phyloP scores from a whole-genome alignment of 2,797 vertebrate species.

The Notoglanidium macrostoma region DNA sequence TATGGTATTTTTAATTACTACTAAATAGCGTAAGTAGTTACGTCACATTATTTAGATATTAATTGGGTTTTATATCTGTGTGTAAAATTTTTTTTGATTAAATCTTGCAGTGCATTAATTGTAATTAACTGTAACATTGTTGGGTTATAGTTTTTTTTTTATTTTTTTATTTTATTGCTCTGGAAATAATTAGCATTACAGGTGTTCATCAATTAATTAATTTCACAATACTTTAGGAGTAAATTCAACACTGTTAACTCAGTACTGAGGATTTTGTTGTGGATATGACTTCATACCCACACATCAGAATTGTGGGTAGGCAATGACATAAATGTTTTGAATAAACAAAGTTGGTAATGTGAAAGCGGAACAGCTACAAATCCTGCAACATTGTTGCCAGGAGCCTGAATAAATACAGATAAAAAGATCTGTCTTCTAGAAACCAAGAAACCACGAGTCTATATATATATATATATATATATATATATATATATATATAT shows the following conservation, averaged over 20 bases:
- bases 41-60: background rate
- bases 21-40: too few species aligned
- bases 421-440: background rate
- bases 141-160: background rate
- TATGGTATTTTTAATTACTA: background rate
- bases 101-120: background rate
- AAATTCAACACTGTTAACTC: background rate
- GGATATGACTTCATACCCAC: background rate
- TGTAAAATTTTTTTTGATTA: background rate
- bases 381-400: background rate
- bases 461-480: too few species aligned
- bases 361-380: background rate
- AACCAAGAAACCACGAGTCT: too few species aligned
- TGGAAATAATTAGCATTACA: background rate
- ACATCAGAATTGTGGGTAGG: background rate
- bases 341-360: background rate
- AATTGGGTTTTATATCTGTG: background rate
- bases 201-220: background rate
- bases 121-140: background rate
- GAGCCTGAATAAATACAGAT: background rate
- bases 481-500: too few species aligned
- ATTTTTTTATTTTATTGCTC: background rate
- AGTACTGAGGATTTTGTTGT: background rate
- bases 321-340: background rate
- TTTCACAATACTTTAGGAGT: background rate